A percentile compares a stretch with the other conserved stretches of the same genome.
Evolutionary conservation across 2,113 vertebrate genomes (phyloP).

Genomic region (Sporophila hypoxantha): DNA sequence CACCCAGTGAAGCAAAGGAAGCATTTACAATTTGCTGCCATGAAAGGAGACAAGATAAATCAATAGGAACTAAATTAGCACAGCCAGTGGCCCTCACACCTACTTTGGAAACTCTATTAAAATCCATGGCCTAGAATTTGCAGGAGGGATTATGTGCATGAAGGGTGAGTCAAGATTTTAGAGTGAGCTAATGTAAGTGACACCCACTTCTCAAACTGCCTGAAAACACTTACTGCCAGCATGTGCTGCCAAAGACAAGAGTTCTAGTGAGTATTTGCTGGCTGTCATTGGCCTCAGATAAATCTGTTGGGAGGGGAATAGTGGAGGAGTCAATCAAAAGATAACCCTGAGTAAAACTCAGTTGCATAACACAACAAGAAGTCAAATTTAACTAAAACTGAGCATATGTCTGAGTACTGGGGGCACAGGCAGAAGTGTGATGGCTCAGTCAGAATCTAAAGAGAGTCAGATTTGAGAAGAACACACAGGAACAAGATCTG

Average conservation of each 20-base stretch:
- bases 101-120: slow-evolving; percentile 49
- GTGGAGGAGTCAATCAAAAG: slow-evolving; percentile 49
- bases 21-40: slow-evolving; percentile 42
- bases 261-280: slow-evolving; percentile 30
- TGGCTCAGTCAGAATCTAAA: background rate
- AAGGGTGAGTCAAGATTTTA: slow-evolving; percentile 39
- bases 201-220: slow-evolving; percentile 55
- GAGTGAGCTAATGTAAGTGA: slow-evolving; percentile 48
- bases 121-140: slow-evolving; percentile 46
- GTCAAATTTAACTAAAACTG: slow-evolving; percentile 18
- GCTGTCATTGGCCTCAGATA: slow-evolving; percentile 45
- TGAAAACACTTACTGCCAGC: slow-evolving; percentile 43
- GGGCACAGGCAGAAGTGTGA: background rate
- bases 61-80: slow-evolving; percentile 55
- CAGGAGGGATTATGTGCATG: slow-evolving; percentile 28
- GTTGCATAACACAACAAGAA: slow-evolving; percentile 27
- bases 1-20: slow-evolving; percentile 11
- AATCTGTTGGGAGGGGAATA: background rate
- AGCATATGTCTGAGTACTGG: background rate
- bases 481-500: background rate
- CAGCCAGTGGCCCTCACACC: slow-evolving; percentile 37
- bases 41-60: slow-evolving; percentile 52
- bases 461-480: background rate
- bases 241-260: slow-evolving; percentile 22
- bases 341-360: slow-evolving; percentile 38